phyloP scores from a whole-genome alignment of 2,797 vertebrate species.

The Momotus momota region DNA sequence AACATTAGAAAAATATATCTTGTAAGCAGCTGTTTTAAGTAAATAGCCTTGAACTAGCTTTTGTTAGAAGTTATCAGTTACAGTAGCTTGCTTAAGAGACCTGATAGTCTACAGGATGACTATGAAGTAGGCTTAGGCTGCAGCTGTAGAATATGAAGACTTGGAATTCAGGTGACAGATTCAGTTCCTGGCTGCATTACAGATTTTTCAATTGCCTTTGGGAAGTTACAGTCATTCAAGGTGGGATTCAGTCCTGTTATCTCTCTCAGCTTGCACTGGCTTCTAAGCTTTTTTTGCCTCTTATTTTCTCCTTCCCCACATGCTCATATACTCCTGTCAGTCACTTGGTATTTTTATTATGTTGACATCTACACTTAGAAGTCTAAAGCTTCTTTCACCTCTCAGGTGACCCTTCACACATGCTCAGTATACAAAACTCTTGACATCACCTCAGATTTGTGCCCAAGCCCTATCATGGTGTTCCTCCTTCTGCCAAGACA shows the following conservation, averaged over 20 bases:
- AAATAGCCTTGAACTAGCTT: neutral
- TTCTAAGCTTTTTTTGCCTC: neutral
- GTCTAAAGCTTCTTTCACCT: neutral
- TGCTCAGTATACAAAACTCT: neutral
- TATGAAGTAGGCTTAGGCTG: neutral
- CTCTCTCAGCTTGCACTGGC: neutral
- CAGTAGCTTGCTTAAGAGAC: neutral
- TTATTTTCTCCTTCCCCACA: neutral
- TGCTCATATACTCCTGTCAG: neutral
- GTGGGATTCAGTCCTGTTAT: neutral
- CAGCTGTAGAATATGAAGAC: neutral
- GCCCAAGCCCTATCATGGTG: neutral
- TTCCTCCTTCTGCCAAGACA: neutral
- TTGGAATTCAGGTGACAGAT: neutral
- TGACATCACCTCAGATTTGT: neutral
- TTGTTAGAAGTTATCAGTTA: neutral
- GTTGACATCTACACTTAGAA: neutral
- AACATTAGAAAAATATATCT: neutral
- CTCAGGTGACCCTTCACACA: neutral
- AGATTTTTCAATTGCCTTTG: neutral
- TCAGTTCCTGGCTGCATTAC: neutral
- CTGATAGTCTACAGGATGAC: neutral
- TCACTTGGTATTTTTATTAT: neutral
- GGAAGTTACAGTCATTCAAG: neutral
- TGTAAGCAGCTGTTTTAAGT: neutral